These are phyloP conservation scores for Ondatra zibethicus DNA, from an alignment of 2,113 vertebrate species.

Conservation along the genomic window DNA sequence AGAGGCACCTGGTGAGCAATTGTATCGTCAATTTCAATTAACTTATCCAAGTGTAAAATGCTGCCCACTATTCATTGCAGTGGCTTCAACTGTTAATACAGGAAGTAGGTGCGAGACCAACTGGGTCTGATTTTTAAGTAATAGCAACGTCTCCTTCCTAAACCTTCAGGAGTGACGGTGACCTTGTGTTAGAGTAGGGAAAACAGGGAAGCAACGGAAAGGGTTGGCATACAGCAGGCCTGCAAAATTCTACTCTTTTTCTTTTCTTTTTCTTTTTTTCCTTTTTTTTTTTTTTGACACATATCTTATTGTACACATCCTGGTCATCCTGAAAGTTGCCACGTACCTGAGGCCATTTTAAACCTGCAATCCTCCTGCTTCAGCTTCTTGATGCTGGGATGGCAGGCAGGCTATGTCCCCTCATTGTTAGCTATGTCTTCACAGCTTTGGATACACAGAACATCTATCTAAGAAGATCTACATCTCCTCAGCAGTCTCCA, in stretches of 20 bases:
- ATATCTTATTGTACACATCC: neutral
- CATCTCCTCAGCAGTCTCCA: neutral
- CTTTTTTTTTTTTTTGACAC: neutral
- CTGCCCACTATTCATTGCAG: neutral
- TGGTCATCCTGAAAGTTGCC: neutral
- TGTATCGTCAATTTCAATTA: constrained; percentile 37
- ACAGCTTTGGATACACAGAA: neutral
- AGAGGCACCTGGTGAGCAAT: constrained; percentile 16
- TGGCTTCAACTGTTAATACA: constrained; percentile 32
- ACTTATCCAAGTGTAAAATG: constrained; percentile 33
- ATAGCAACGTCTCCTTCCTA: neutral
- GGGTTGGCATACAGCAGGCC: neutral
- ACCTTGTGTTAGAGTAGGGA: neutral
- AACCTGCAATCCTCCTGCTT: neutral
- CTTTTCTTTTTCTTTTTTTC: neutral
- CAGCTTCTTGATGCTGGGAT: neutral
- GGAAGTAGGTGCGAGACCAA: neutral
- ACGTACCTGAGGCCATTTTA: too few species aligned
- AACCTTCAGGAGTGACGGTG: neutral
- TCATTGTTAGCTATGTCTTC: neutral
- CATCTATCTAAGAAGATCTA: neutral
- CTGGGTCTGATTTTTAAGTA: constrained; percentile 8
- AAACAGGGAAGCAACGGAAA: neutral
- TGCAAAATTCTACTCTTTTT: neutral
- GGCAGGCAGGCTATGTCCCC: neutral